phyloP scores from a whole-genome alignment of 2,113 vertebrate species.

The Pseudolaguvia tuberculata region DNA sequence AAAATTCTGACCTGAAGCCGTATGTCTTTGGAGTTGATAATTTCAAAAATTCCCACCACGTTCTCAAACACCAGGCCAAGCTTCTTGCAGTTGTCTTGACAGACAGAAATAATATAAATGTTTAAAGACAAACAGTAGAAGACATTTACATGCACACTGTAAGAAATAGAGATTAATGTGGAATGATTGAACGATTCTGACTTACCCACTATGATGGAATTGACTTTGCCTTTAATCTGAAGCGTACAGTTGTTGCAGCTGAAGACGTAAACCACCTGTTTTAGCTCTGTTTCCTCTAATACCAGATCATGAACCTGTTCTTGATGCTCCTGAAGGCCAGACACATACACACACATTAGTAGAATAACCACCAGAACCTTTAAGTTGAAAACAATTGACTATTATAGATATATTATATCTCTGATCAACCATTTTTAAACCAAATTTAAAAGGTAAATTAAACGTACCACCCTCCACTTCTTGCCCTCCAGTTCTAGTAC shows the following conservation, averaged over 20 bases:
- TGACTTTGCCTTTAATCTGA: constrained; percentile 94
- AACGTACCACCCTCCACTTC: constrained; percentile 95
- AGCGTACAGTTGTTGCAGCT: constrained; percentile 84
- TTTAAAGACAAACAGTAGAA: background rate
- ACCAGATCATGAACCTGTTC: constrained; percentile 83
- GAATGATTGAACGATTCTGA: constrained; percentile 4
- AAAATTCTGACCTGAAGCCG: constrained; percentile 86
- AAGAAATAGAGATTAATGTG: background rate
- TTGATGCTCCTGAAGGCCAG: constrained; percentile 81
- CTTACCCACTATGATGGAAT: constrained; percentile 94
- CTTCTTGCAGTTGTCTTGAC: constrained; percentile 92
- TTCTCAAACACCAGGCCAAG: constrained; percentile 93
- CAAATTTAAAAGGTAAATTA: background rate
- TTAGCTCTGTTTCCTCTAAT: constrained; percentile 88
- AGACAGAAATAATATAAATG: constrained; percentile 28
- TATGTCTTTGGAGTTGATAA: constrained; percentile 92
- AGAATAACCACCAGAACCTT: background rate
- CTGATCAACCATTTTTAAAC: background rate
- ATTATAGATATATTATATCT: no score
- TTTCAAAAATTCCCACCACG: constrained; percentile 92
- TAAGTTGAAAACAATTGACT: no score
- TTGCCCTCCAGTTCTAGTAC: constrained; percentile 91
- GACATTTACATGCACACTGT: background rate
- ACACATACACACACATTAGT: background rate
- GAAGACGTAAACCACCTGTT: constrained; percentile 93